Base-by-base conservation (phyloP, 2,797 vertebrate species). In the Cossypha caffra region DNA sequence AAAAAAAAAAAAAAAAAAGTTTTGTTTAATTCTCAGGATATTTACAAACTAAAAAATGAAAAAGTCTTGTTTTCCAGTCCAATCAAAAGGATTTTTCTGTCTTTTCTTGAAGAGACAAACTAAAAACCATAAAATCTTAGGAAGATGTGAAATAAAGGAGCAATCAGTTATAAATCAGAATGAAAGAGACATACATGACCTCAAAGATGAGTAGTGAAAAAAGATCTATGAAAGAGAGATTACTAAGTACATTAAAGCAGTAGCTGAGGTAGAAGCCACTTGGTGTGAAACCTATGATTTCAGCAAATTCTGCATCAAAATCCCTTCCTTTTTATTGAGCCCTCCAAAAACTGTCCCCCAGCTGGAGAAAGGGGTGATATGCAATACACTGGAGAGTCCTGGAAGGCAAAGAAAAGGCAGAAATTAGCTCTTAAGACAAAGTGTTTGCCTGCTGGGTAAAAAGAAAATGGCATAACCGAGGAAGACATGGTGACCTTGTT, bases 361-460 rank as follows among this genome's bases (percentile, higher is more conserved):
- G 0, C 8, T 40, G 37, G 48, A 85, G 19, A 67, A 33, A 12
- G 31, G 28, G 1, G 17, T 45, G 37, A 16, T 35, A 26, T 80
- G 68, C 47, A 83, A 37, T 42, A 37, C 0, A 1, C 38, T 47
- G 24, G 10, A 48, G 40, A 68, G 43, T 50, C 71, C 52, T 51
- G 75, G 54, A 83, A 85, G 51, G 64, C 59, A 90, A 89, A 85
- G 77, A 76, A 91, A 85, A 92, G 62, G 47, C 68, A 80, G 62
- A 86, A 93, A 91, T 91, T 47, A 82, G 52, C 80, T 78, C 58
- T 78, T 89, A 68, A 82, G 68, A 74, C n/a, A 72, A 52, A 88
- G 75, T 43, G 75, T 21, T n/a, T 89, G 55, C 90, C 83, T 86
- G 64, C 75, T 94, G 84, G 35, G 26, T 74, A 31, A 62, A 90